Conservation (phyloP, 2,888 invertebrate species). For the Taenaris catops region DNA sequence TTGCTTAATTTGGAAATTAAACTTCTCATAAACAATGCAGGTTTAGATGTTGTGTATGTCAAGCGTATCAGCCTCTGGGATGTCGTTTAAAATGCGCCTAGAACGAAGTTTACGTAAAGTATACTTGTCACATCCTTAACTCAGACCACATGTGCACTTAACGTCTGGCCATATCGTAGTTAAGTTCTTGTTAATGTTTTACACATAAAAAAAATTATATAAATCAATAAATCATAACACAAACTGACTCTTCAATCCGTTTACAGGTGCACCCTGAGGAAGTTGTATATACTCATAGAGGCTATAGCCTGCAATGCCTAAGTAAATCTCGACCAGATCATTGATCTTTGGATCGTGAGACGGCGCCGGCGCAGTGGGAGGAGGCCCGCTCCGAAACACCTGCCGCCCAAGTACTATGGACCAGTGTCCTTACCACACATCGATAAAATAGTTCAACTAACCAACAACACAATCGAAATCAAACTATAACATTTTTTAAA, state of each 20-base stretch:
- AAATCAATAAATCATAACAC: slow-evolving; percentile 5
- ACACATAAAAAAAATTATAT: too few species aligned
- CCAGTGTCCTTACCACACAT: slow-evolving; percentile 42
- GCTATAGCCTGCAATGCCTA: slow-evolving; percentile 31
- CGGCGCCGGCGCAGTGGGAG: slow-evolving; percentile 71
- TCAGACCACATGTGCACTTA: too few species aligned
- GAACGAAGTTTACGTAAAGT: too few species aligned
- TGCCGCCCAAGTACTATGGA: slow-evolving; percentile 75
- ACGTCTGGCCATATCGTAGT: too few species aligned
- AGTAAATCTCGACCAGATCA: slow-evolving; percentile 73
- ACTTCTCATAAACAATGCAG: too few species aligned
- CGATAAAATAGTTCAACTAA: slow-evolving; percentile 31
- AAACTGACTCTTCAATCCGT: slow-evolving; percentile 5
- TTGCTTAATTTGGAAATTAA: too few species aligned
- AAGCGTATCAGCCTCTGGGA: too few species aligned
- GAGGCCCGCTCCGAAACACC: slow-evolving; percentile 70
- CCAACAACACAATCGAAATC: slow-evolving; percentile 28
- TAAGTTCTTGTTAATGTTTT: too few species aligned
- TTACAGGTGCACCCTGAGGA: slow-evolving; percentile 23
- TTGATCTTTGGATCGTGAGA: slow-evolving; percentile 64
- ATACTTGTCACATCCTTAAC: too few species aligned
- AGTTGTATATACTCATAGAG: slow-evolving; percentile 26
- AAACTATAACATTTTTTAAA: slow-evolving; percentile 33
- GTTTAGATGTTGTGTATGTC: too few species aligned
- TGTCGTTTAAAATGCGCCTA: too few species aligned